Evolutionary conservation across 2,888 invertebrate genomes (phyloP), one percentile per base, ranked within the genome.

Genomic region (Caenorhabditis becei): DNA sequence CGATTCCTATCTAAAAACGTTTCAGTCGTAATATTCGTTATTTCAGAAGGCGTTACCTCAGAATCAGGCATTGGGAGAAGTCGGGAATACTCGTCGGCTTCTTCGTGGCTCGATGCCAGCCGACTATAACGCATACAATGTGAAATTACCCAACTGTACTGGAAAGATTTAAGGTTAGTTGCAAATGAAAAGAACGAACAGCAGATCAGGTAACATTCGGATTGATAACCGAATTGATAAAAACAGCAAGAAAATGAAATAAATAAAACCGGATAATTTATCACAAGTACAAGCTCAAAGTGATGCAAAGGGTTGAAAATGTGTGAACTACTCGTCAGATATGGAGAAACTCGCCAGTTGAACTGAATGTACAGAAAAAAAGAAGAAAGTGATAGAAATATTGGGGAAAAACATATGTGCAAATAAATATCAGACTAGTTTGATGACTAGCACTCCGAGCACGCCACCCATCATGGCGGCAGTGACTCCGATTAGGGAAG

Each of bases 71-170:
- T 85, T 85, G 83, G 83, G 56, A 86, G 77, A 69, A 84, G 80
- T 14, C 80, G 70, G 41, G 83, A 83, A 53, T 66, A 63, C 71
- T 86, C 86, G 84, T 86, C 86, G 74, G 84, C 86, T 77, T 84
- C 84, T 75, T 86, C 87, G 81, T 88, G 87, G 82, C 82, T 82
- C 35, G 63, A 77, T 71, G 85, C 82, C 84, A 87, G 71, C 59
- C 84, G 86, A 77, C 86, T 86, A 82, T 87, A 88, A 47, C 88
- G 84, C 88, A 88, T 88, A 82, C 84, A 85, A 85, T 24, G 58
- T 56, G 54, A 41, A 47, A 62, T 62, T 69, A 41, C 41, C 54
- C 58, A 58, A 67, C 18, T 63, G 32, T 49, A 54, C 81, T 77
- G 77, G 26, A 72, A 72, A 37, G 18, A 14, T 44, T 16, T 35